Percentiles rank a stretch among this genome's conserved stretches.
phyloP scores from a whole-genome alignment of 1,140 invertebrate species.

The Eubasilissa regina region DNA sequence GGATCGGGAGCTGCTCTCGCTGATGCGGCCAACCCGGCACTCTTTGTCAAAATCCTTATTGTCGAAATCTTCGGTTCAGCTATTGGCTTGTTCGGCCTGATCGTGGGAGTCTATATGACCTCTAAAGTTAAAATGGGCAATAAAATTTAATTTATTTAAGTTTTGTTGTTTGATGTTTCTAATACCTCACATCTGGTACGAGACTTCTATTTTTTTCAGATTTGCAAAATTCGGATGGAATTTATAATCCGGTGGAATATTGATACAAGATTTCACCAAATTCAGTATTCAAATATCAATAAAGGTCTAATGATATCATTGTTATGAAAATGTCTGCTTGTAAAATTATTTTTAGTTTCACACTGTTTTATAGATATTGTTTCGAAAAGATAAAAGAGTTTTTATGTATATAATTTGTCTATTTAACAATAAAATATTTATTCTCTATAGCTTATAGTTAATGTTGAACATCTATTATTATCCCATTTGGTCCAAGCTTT shows the following conservation, averaged over 20 bases:
- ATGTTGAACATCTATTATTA: too few species aligned
- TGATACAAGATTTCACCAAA: conserved; percentile 4
- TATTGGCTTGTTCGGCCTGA: conserved; percentile 98
- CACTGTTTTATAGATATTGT: background rate
- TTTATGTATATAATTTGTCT: too few species aligned
- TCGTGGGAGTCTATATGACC: conserved; percentile 96
- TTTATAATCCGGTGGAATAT: too few species aligned
- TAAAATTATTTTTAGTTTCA: background rate
- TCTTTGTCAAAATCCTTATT: conserved; percentile 98
- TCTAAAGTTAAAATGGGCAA: conserved; percentile 78
- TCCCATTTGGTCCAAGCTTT: too few species aligned
- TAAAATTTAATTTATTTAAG: conserved; percentile 61
- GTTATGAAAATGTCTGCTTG: background rate
- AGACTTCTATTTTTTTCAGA: background rate
- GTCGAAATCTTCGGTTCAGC: conserved; percentile 99
- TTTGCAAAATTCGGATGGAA: background rate
- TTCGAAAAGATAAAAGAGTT: too few species aligned
- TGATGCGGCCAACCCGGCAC: conserved; percentile 93
- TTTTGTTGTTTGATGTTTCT: conserved; percentile 13
- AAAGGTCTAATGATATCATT: conserved; percentile 1
- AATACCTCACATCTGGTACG: background rate
- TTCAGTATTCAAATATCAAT: background rate
- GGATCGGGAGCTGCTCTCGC: conserved; percentile 96
- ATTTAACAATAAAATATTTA: too few species aligned
- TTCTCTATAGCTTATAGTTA: too few species aligned